Evolutionary conservation across 2,888 invertebrate genomes (phyloP).

Genomic region (Terebella lapidaria): DNA sequence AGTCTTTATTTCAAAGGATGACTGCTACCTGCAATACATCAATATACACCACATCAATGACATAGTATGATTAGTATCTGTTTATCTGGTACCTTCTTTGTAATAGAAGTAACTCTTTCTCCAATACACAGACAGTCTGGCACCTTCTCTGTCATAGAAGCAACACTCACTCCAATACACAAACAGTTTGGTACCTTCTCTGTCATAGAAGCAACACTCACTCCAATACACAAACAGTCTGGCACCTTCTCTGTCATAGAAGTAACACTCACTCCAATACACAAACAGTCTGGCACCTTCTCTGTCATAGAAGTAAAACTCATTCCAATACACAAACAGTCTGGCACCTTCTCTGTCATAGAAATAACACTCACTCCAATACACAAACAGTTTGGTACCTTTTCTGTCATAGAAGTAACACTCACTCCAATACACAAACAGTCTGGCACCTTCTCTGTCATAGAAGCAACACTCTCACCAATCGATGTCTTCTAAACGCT

Average conservation of each 20-base stretch:
- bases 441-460: constrained; percentile 37
- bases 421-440: constrained; percentile 38
- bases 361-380: no score
- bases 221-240: constrained; percentile 45
- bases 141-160: constrained; percentile 31
- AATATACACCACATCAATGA: no score
- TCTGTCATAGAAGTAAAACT: constrained; percentile 3
- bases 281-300: constrained; percentile 19
- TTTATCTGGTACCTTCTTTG: constrained; percentile 21
- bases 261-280: no score
- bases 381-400: constrained; percentile 20
- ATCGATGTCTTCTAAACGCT: no score
- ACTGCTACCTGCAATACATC: no score
- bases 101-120: background rate
- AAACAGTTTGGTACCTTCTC: constrained; percentile 20
- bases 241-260: constrained; percentile 33
- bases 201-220: background rate
- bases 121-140: constrained; percentile 48
- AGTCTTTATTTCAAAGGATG: no score
- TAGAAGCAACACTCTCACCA: no score
- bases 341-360: no score
- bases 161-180: no score
- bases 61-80: no score
- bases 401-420: constrained; percentile 4
- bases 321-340: no score